Conservation (phyloP, 2,888 invertebrate genomes). For the Drosophila paranaensis region DNA sequence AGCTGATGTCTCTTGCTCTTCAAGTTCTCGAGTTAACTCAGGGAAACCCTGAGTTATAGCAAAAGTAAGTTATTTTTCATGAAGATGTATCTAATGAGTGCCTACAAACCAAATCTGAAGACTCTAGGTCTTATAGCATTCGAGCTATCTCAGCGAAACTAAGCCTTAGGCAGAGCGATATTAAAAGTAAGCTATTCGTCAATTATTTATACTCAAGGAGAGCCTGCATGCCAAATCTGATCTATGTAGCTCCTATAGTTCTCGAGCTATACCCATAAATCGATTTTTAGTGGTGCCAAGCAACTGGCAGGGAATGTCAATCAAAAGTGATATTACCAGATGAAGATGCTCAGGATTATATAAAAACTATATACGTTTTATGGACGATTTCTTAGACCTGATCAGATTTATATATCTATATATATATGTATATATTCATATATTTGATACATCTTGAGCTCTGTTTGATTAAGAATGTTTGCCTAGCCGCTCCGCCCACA, state of each 20-base stretch:
- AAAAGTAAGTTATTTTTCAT: too few species aligned
- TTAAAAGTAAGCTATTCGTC: not conserved
- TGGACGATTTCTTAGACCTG: not conserved
- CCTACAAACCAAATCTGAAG: too few species aligned
- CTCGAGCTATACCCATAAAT: not conserved
- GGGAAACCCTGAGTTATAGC: too few species aligned
- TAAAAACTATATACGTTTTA: not conserved
- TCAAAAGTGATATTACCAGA: too few species aligned
- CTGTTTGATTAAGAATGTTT: conserved; percentile 6
- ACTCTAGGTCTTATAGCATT: not conserved
- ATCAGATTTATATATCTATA: too few species aligned
- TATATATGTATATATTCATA: not conserved
- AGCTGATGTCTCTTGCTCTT: too few species aligned
- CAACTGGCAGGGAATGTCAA: too few species aligned
- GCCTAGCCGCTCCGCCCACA: not conserved
- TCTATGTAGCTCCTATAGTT: too few species aligned
- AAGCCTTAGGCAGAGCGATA: not conserved
- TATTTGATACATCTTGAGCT: not conserved
- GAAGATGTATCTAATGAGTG: too few species aligned
- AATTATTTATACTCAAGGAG: not conserved
- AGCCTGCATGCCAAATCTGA: not conserved
- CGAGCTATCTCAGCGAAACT: not conserved
- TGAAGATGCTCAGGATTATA: not conserved
- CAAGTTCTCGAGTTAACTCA: not conserved
- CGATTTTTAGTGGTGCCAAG: too few species aligned